phyloP scores from a whole-genome alignment of 2,797 vertebrate genomes.

The Malacoctenus gilli region DNA sequence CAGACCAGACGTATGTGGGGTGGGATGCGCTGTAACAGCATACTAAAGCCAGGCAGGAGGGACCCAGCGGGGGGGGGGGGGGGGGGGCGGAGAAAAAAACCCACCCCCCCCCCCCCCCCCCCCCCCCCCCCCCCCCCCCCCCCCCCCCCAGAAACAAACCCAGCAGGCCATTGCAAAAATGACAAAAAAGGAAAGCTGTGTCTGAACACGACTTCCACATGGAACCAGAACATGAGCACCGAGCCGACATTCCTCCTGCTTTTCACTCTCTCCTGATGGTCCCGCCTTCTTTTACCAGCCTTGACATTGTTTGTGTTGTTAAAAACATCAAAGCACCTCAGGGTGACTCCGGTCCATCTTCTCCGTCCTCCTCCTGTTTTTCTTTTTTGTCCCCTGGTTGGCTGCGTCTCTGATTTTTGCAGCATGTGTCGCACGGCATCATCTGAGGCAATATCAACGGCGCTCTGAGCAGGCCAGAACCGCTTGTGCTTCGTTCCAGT shows the following conservation, averaged over 20 bases:
- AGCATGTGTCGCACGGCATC: constrained; percentile 30
- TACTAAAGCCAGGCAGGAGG: constrained; percentile 46
- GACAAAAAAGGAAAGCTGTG: too few species aligned
- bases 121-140: too few species aligned
- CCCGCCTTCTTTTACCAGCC: constrained; percentile 28
- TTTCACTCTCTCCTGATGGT: constrained; percentile 20
- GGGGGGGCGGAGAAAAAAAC: too few species aligned
- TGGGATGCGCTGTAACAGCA: constrained; percentile 48
- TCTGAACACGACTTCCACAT: constrained; percentile 52
- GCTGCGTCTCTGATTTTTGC: constrained; percentile 35
- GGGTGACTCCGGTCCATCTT: constrained; percentile 38
- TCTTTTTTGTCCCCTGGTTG: constrained; percentile 47
- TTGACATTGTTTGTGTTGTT: constrained; percentile 23
- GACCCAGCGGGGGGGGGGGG: constrained; percentile 35
- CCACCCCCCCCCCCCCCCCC: too few species aligned
- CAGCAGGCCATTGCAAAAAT: constrained; percentile 58
- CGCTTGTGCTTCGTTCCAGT: too few species aligned
- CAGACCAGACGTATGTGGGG: constrained; percentile 16
- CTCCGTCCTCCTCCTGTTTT: constrained; percentile 52
- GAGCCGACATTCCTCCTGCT: constrained; percentile 30
- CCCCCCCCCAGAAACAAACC: constrained; percentile 46
- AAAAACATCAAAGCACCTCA: constrained; percentile 23
- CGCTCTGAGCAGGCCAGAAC: constrained; percentile 21
- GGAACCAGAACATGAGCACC: constrained; percentile 55
- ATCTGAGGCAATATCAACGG: constrained; percentile 54